These are phyloP conservation scores for Drosophila tristis DNA, from an alignment of 1,140 invertebrate species.

Conservation along the genomic window DNA sequence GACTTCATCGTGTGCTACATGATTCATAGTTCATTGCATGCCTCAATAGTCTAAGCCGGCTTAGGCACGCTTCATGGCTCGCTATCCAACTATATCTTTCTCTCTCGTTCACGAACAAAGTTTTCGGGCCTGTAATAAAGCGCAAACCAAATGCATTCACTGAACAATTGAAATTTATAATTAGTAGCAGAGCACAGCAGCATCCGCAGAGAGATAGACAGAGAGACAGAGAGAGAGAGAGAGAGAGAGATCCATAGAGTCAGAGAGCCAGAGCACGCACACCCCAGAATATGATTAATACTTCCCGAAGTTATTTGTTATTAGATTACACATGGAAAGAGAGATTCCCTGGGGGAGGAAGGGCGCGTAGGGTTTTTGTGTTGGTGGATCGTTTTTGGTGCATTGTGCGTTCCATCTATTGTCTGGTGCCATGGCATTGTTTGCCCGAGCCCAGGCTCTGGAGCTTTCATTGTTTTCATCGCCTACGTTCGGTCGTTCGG, in stretches of 20 bases:
- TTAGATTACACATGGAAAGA: conserved; percentile 67
- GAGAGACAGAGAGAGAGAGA: not conserved
- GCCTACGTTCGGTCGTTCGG: conserved; percentile 44
- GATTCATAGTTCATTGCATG: conserved; percentile 67
- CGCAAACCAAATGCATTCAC: conserved; percentile 50
- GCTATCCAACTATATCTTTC: conserved; percentile 2
- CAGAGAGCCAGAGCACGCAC: conserved; percentile 15
- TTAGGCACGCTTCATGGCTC: conserved; percentile 68
- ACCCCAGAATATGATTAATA: conserved; percentile 75
- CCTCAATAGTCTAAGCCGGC: conserved; percentile 67
- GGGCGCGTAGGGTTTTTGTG: not conserved
- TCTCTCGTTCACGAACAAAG: conserved; percentile 11
- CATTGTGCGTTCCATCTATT: conserved; percentile 15
- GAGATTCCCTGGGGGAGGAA: not conserved
- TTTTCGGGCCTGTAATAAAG: conserved; percentile 54
- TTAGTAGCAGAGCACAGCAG: conserved; percentile 61
- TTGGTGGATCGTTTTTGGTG: conserved; percentile 34
- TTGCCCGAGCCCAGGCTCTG: too few species aligned
- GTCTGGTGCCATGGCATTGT: conserved; percentile 25
- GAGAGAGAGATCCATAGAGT: too few species aligned
- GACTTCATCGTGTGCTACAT: conserved; percentile 41
- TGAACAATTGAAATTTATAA: conserved; percentile 82
- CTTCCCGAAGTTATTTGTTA: conserved; percentile 81
- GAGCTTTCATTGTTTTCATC: conserved; percentile 61
- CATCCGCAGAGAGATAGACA: conserved; percentile 7